Evolutionary conservation across 2,797 vertebrate genomes (phyloP).

Genomic region (Garrulus glandarius): DNA sequence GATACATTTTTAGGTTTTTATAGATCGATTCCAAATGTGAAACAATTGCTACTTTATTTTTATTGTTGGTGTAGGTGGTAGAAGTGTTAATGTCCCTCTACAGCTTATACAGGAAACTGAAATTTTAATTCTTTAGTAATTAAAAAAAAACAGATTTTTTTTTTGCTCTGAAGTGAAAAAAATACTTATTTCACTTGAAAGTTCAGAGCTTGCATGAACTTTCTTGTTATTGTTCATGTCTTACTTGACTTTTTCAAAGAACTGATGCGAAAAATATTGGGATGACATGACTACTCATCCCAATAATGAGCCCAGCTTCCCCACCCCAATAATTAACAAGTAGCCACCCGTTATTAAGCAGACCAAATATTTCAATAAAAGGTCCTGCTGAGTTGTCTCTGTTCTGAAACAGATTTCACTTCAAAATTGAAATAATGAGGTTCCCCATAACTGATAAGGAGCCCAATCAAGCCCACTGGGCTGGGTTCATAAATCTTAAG

Average conservation of each 20-base stretch:
- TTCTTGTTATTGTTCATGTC: conserved; percentile 11
- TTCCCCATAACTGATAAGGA: conserved; percentile 36
- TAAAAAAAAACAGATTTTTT: rapidly evolving
- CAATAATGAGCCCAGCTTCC: conserved; percentile 76
- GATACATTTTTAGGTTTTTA: background rate
- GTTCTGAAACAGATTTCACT: conserved; percentile 40
- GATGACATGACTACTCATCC: conserved; percentile 83
- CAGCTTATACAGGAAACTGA: background rate
- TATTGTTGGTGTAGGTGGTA: background rate
- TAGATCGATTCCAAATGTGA: background rate
- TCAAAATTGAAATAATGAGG: conserved; percentile 71
- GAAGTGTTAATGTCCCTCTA: background rate
- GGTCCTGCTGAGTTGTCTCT: conserved; percentile 47
- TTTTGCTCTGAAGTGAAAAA: background rate
- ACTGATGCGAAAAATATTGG: conserved; percentile 75
- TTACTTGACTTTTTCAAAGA: conserved; percentile 65
- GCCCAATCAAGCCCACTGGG: background rate
- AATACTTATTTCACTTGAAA: background rate
- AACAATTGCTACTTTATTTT: background rate
- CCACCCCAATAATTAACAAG: conserved; percentile 76
- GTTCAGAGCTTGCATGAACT: background rate
- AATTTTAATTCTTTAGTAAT: background rate
- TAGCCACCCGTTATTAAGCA: conserved; percentile 72
- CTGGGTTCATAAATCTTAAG: background rate
- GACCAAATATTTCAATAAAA: conserved; percentile 64